Percentiles rank a stretch among this genome's conserved stretches.
These are phyloP conservation scores for Criorhina ranunculi DNA, from an alignment of 2,888 invertebrate genomes.

Conservation along the genomic window DNA sequence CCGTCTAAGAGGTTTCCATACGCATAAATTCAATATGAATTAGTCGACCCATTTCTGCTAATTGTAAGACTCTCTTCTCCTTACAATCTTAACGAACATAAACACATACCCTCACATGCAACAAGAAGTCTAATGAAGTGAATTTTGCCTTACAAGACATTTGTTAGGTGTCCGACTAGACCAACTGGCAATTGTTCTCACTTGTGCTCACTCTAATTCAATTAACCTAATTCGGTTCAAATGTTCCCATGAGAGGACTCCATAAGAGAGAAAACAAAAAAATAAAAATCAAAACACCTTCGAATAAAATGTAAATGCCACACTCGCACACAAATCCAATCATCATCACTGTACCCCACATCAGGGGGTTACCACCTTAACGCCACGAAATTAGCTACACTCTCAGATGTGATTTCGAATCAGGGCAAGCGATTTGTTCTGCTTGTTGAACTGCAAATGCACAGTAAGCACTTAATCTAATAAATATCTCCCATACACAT, in stretches of 20 bases:
- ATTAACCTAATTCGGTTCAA: conserved; percentile 41
- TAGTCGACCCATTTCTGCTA: no score
- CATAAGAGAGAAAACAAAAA: no score
- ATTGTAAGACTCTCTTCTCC: no score
- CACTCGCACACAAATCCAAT: not conserved
- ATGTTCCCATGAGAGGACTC: not conserved
- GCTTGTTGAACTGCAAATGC: conserved; percentile 71
- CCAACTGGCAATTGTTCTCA: not conserved
- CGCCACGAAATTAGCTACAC: conserved; percentile 52
- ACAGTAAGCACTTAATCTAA: conserved; percentile 69
- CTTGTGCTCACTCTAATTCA: conserved; percentile 21
- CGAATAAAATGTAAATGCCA: conserved; percentile 25
- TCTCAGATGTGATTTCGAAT: conserved; percentile 58
- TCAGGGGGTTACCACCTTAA: not conserved
- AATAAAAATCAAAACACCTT: not conserved
- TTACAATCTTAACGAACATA: no score
- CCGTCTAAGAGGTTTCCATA: no score
- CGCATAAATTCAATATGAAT: no score
- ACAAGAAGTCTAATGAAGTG: not conserved
- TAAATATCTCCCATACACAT: conserved; percentile 41
- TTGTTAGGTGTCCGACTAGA: not conserved
- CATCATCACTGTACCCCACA: not conserved
- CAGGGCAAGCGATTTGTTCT: conserved; percentile 70
- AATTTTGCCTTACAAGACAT: not conserved
- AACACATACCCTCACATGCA: no score